Conservation (phyloP, 2,888 invertebrate species). For the Ornithoptera priamus region DNA sequence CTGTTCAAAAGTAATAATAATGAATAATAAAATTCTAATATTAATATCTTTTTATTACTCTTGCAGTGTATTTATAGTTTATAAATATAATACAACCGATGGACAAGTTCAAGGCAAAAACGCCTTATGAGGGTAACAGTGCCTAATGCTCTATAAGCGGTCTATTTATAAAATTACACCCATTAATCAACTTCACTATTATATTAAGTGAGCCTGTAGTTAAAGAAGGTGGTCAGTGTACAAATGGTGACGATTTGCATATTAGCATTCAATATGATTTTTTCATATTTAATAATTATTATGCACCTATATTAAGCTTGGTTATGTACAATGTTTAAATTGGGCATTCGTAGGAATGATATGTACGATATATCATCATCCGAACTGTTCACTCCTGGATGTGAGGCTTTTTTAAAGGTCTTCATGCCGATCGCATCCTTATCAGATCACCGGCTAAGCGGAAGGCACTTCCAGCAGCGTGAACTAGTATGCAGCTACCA, state of each 20-base stretch:
- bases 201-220: not conserved
- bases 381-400: no score
- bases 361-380: no score
- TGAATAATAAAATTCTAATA: not conserved
- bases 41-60: not conserved
- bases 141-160: constrained; percentile 23
- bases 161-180: constrained; percentile 24
- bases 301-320: not conserved
- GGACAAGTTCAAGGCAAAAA: constrained; percentile 44
- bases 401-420: no score
- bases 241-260: not conserved
- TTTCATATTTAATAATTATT: not conserved
- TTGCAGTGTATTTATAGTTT: constrained; percentile 12
- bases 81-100: constrained; percentile 40
- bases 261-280: not conserved
- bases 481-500: no score
- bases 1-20: no score
- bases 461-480: no score
- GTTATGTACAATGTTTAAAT: not conserved
- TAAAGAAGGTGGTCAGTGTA: not conserved
- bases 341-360: no score
- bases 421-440: no score
- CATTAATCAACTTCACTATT: constrained; percentile 12
- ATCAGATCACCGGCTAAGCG: no score
- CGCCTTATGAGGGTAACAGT: constrained; percentile 13